These are phyloP conservation scores for Seriola quinqueradiata DNA, from an alignment of 2,113 vertebrate genomes.

Conservation along the genomic window DNA sequence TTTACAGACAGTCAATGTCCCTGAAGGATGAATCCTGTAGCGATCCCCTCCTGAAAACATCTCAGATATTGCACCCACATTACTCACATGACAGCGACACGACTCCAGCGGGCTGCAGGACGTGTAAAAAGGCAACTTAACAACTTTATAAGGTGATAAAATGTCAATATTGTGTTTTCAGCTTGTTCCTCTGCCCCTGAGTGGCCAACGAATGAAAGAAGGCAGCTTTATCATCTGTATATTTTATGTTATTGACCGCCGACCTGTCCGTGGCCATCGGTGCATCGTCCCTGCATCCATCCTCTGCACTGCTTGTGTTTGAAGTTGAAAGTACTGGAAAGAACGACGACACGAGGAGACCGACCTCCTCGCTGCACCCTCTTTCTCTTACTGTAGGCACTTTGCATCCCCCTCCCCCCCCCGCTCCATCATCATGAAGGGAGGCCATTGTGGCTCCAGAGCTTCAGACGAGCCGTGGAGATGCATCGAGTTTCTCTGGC, in stretches of 20 bases:
- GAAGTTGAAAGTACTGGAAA: slow-evolving; percentile 2
- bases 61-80: not conserved
- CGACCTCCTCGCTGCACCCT: not conserved
- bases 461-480: slow-evolving; percentile 43
- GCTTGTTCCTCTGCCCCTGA: not conserved
- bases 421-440: slow-evolving; percentile 18
- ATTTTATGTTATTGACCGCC: not conserved
- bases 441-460: slow-evolving; percentile 46
- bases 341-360: not conserved
- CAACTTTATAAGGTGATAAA: not conserved
- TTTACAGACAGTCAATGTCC: not conserved
- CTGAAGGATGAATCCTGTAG: not conserved
- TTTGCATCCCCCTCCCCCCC: not conserved
- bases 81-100: not conserved
- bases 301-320: not conserved
- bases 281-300: not conserved
- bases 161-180: not conserved
- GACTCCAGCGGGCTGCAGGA: not conserved
- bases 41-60: no score
- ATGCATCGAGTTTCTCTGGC: slow-evolving; percentile 50
- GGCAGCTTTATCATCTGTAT: not conserved
- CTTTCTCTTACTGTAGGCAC: slow-evolving; percentile 10
- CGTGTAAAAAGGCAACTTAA: not conserved
- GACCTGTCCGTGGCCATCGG: not conserved
- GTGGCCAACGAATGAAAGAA: not conserved